A percentile compares a stretch with the other conserved stretches of the same genome.
phyloP scores from a whole-genome alignment of 2,888 invertebrate genomes.

The Peribatodes rhomboidaria region DNA sequence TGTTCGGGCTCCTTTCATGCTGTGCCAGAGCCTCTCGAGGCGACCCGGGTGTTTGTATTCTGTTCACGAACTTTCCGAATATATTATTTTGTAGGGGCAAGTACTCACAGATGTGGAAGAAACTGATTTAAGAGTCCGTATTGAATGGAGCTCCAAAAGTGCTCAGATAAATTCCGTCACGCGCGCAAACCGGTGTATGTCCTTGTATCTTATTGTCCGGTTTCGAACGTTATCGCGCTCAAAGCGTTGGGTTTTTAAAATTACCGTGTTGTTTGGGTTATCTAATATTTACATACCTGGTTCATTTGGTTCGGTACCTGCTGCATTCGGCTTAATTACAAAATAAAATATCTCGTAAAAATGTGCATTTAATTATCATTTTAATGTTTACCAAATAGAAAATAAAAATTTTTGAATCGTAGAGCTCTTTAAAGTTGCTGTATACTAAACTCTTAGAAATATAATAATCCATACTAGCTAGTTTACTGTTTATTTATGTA shows the following conservation, averaged over 20 bases:
- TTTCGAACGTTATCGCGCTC: background rate
- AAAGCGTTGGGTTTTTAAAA: slow-evolving; percentile 2
- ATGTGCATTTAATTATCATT: background rate
- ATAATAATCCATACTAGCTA: too few species aligned
- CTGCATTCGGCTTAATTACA: background rate
- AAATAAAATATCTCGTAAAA: background rate
- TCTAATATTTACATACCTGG: background rate
- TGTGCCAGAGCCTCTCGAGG: slow-evolving; percentile 68
- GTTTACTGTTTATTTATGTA: background rate
- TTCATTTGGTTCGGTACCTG: background rate
- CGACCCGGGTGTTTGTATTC: slow-evolving; percentile 79
- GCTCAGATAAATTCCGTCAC: slow-evolving; percentile 62
- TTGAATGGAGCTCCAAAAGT: slow-evolving; percentile 72
- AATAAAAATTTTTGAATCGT: too few species aligned
- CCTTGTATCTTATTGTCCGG: slow-evolving; percentile 52
- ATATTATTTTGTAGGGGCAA: slow-evolving; percentile 77
- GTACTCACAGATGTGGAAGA: slow-evolving; percentile 69
- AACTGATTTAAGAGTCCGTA: slow-evolving; percentile 78
- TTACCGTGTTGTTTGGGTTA: slow-evolving; percentile 1
- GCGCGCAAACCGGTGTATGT: slow-evolving; percentile 52
- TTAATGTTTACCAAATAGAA: background rate
- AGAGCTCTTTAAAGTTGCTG: too few species aligned
- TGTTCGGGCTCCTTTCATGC: slow-evolving; percentile 73
- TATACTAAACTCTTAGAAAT: too few species aligned
- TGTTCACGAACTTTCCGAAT: slow-evolving; percentile 82